Evolutionary conservation across 2,113 vertebrate genomes (phyloP).

Genomic region (Python bivittatus): DNA sequence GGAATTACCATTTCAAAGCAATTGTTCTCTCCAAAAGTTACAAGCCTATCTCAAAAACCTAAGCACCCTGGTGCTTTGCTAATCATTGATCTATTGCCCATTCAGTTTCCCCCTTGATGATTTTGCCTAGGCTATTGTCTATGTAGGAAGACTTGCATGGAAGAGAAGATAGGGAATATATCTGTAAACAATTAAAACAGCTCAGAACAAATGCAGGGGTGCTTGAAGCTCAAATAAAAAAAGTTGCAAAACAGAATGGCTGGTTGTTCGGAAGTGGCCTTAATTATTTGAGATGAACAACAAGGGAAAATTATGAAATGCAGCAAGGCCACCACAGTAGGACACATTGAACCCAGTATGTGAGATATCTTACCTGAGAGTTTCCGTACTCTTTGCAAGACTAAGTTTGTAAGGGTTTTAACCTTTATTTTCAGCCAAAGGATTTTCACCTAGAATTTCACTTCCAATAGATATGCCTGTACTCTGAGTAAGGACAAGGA

Average conservation of each 20-base stretch:
- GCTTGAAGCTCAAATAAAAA: background rate
- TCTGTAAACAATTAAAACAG: background rate
- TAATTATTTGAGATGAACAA: background rate
- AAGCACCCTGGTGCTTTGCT: background rate
- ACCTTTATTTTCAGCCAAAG: background rate
- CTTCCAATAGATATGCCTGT: conserved; percentile 28
- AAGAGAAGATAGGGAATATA: background rate
- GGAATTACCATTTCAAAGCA: background rate
- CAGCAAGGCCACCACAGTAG: background rate
- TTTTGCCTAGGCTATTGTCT: background rate
- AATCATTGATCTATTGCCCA: background rate
- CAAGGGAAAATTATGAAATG: background rate
- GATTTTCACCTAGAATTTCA: conserved; percentile 28
- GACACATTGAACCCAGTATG: background rate
- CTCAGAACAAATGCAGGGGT: background rate
- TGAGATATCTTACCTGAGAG: background rate
- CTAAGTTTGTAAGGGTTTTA: background rate
- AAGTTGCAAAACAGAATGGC: background rate
- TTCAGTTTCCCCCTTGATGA: background rate
- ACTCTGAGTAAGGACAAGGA: background rate
- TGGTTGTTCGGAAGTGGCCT: background rate
- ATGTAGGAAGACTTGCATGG: background rate
- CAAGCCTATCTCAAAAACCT: background rate
- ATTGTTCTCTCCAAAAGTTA: background rate
- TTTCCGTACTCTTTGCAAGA: background rate